phyloP scores from a whole-genome alignment of 2,113 vertebrate genomes.

The Boleophthalmus pectinirostris region DNA sequence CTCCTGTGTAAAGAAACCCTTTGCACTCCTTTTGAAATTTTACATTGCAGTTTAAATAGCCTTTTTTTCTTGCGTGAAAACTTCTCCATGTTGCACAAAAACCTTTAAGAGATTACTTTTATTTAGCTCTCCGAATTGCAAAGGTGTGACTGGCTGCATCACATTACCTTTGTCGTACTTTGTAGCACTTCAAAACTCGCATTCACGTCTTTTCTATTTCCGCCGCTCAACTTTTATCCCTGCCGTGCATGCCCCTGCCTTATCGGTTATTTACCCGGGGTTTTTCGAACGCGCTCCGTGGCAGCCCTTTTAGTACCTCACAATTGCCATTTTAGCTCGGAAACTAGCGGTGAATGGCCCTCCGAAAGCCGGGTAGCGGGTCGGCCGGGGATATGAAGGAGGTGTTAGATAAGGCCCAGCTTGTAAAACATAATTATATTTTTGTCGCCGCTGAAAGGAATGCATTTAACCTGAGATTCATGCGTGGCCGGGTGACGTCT shows the following conservation, averaged over 20 bases:
- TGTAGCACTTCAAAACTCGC: conserved; percentile 25
- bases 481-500: conserved; percentile 68
- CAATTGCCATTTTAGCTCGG: conserved; percentile 63
- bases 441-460: conserved; percentile 70
- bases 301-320: conserved; percentile 62
- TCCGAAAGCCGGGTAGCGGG: conserved; percentile 57
- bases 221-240: conserved; percentile 20
- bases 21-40: background rate
- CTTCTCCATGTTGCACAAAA: background rate
- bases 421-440: conserved; percentile 82
- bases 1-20: background rate
- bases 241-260: conserved; percentile 4
- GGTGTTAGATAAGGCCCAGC: conserved; percentile 74
- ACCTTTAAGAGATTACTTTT: background rate
- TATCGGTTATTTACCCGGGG: conserved; percentile 50
- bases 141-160: background rate
- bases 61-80: background rate
- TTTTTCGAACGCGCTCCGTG: conserved; percentile 9
- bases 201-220: conserved; percentile 36
- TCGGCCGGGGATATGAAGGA: conserved; percentile 61
- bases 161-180: conserved; percentile 1
- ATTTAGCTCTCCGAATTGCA: background rate
- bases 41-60: background rate
- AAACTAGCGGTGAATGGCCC: conserved; percentile 72
- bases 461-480: conserved; percentile 78